A percentile compares a stretch with the other conserved stretches of the same genome.
These are phyloP conservation scores for Yasuhikotakia modesta DNA, from an alignment of 2,797 vertebrate species.

Conservation along the genomic window DNA sequence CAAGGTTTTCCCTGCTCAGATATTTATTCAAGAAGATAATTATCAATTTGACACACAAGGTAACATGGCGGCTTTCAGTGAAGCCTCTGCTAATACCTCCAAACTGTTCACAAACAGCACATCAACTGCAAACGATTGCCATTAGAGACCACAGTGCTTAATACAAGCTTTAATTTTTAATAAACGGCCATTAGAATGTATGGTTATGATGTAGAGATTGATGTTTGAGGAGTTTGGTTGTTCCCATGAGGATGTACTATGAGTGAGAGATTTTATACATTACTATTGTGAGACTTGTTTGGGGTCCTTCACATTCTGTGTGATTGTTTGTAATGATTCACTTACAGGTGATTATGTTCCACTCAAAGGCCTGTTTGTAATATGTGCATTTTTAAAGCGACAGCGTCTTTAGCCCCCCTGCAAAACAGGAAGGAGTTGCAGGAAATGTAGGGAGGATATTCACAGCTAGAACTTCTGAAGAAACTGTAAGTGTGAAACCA, in stretches of 20 bases:
- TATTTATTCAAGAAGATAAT: background rate
- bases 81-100: background rate
- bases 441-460: no score
- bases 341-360: no score
- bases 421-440: background rate
- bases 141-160: background rate
- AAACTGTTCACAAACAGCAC: background rate
- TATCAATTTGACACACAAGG: slow-evolving; percentile 2
- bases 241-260: no score
- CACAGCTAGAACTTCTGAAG: no score
- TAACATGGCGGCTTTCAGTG: background rate
- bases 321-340: no score
- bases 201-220: no score
- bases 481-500: no score
- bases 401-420: background rate
- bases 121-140: background rate
- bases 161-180: background rate
- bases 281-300: no score
- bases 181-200: background rate
- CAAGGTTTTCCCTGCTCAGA: background rate
- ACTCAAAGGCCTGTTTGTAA: no score
- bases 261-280: no score
- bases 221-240: no score
- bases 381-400: background rate
- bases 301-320: no score